These are phyloP conservation scores for Centrocercus urophasianus DNA, from an alignment of 2,113 vertebrate species.

Conservation along the genomic window DNA sequence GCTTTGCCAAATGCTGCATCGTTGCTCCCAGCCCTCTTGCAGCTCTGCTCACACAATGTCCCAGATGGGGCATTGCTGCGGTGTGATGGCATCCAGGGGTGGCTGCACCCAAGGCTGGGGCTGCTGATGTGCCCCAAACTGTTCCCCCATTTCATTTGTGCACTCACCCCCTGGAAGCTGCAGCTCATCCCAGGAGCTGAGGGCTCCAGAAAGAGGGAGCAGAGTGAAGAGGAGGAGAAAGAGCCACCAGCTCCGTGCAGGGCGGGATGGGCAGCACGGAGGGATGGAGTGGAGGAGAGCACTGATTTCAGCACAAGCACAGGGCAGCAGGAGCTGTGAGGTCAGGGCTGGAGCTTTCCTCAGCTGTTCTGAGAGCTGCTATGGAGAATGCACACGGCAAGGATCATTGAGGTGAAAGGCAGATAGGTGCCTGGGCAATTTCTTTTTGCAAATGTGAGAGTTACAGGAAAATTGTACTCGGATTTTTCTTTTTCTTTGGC, in stretches of 20 bases:
- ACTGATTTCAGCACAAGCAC: background rate
- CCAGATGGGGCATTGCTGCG: too few relatives aligned
- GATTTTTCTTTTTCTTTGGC: background rate
- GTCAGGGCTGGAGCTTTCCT: background rate
- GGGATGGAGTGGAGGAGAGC: background rate
- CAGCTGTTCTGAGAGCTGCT: background rate
- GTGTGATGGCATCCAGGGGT: background rate
- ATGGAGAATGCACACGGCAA: background rate
- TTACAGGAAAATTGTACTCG: background rate
- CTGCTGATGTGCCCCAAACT: background rate
- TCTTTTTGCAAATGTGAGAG: background rate
- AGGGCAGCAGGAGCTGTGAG: background rate
- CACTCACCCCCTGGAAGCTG: background rate
- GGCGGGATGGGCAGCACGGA: background rate
- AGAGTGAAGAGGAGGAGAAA: background rate
- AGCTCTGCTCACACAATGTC: background rate
- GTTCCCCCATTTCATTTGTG: background rate
- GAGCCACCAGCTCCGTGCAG: background rate
- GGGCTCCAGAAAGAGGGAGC: background rate
- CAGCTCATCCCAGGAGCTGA: background rate
- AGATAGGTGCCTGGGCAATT: background rate
- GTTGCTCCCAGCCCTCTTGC: background rate
- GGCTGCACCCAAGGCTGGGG: background rate
- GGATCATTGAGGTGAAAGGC: background rate
- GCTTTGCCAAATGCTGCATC: background rate